Percentiles rank a stretch among this genome's conserved stretches.
These are phyloP conservation scores for Spizella passerina DNA, from an alignment of 2,797 vertebrate genomes.

Conservation along the genomic window DNA sequence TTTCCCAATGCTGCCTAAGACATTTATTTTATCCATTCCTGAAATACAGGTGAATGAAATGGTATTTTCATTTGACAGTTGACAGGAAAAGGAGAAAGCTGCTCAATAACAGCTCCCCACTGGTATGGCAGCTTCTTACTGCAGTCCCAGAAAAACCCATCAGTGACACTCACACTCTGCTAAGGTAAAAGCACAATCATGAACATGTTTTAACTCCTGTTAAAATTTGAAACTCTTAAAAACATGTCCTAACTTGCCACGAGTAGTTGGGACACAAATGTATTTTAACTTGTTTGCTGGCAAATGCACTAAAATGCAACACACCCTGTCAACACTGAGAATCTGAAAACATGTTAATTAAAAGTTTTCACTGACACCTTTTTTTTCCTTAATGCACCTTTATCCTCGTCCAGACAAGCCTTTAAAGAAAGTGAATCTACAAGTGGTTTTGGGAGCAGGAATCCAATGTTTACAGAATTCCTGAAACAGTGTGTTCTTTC, in stretches of 20 bases:
- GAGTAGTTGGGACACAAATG: neutral
- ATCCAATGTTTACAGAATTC: neutral
- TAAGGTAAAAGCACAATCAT: neutral
- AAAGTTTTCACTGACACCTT: slow-evolving; percentile 6
- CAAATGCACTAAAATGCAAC: slow-evolving; percentile 38
- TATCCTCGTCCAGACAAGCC: slow-evolving; percentile 37
- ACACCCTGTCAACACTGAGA: slow-evolving; percentile 15
- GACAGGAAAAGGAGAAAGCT: neutral
- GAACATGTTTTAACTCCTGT: neutral
- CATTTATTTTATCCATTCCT: neutral
- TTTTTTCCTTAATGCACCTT: neutral
- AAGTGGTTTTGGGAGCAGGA: neutral
- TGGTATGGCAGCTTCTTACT: neutral
- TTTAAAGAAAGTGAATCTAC: slow-evolving; percentile 30
- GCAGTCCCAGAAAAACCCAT: neutral
- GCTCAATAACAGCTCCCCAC: neutral
- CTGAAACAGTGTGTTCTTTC: neutral
- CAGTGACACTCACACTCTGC: neutral
- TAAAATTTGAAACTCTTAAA: neutral
- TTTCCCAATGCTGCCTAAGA: neutral
- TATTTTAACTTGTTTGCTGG: slow-evolving; percentile 54
- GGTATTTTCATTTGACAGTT: neutral
- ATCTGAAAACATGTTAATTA: slow-evolving; percentile 45
- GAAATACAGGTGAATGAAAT: neutral
- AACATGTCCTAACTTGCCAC: neutral